Percentiles rank a stretch among this genome's conserved stretches.
Evolutionary conservation across 2,888 invertebrate genomes (phyloP).

Genomic region (Anthrax anthrax): DNA sequence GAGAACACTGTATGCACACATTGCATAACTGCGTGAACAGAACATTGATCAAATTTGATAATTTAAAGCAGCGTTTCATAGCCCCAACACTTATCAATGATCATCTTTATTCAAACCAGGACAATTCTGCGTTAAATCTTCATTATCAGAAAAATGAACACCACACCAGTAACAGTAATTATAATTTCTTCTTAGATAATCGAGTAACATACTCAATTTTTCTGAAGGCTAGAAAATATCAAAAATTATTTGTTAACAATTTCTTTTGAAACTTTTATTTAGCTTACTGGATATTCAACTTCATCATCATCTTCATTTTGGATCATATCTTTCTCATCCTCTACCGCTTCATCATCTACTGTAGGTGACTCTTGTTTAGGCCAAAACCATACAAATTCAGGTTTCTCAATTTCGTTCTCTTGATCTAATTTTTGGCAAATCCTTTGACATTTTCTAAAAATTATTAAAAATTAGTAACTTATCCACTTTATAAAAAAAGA

Average conservation of each 20-base stretch:
- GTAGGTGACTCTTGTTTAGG: constrained; percentile 26
- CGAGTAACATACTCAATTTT: constrained; percentile 44
- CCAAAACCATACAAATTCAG: constrained; percentile 50
- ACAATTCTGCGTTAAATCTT: constrained; percentile 47
- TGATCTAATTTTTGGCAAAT: constrained; percentile 44
- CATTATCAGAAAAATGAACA: constrained; percentile 45
- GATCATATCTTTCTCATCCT: constrained; percentile 26
- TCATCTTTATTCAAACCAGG: constrained; percentile 50
- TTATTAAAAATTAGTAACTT: neutral
- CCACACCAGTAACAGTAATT: constrained; percentile 72
- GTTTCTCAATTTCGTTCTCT: constrained; percentile 37
- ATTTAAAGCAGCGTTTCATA: too few species aligned
- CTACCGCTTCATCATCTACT: constrained; percentile 16
- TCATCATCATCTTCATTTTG: constrained; percentile 23
- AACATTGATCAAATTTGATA: too few species aligned
- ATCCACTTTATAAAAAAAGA: neutral
- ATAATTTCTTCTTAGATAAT: constrained; percentile 53
- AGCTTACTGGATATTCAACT: constrained; percentile 15
- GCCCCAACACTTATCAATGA: constrained; percentile 39
- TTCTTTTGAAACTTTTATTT: too few species aligned
- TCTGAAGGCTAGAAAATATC: constrained; percentile 32
- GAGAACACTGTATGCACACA: too few species aligned
- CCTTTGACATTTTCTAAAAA: constrained; percentile 33
- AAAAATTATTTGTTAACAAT: too few species aligned
- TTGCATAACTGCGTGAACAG: too few species aligned